Evolutionary conservation across 1,140 invertebrate genomes (phyloP), one percentile per base, ranked within the genome.

Genomic region (Brachionus calyciflorus): DNA sequence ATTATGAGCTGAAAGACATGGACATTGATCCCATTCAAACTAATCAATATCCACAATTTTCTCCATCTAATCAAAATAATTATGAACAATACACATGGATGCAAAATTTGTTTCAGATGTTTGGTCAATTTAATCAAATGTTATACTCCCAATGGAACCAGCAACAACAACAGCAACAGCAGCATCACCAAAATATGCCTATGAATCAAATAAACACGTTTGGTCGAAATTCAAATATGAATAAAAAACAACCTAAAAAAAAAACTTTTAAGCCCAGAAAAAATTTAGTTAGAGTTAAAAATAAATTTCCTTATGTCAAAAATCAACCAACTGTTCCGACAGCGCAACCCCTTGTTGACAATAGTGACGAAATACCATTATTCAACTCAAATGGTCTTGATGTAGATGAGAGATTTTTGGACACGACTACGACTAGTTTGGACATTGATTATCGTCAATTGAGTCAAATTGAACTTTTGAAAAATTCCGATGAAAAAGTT

Each of bases 371-470:
- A 26, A 19, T 65, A 7, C 55, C 55, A 2, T 17, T 60, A 12
- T 65, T 65, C 14, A 65, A 37, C 5, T 65, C 41, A 12, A 65
- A 73, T 24, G 53, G 53, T 33, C 6, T 57, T 33, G 69, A 73
- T 73, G n/a, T 73, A 9, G 69, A 73, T n/a, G 69, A 73, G 12
- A 0, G 69, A 10, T 73, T 73, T 17, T 37, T 73, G 46, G 69
- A 73, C 46, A 55, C 44, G 14, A 73, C 46, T 4, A 73, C 46
- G 12, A 55, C n/a, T 9, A 30, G 28, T 14, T 26, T 73, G 30
- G 69, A 73, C 37, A 30, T 73, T 19, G 69, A 73, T 40, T 73
- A 73, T 33, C 24, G 69, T 51, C 69, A 51, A 41, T 21, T 55
- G 46, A 49, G 28, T 40, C 65, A 70, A 19, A 19, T 26, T 33